phyloP scores from a whole-genome alignment of 2,888 invertebrate species.

The Biston stratarius region DNA sequence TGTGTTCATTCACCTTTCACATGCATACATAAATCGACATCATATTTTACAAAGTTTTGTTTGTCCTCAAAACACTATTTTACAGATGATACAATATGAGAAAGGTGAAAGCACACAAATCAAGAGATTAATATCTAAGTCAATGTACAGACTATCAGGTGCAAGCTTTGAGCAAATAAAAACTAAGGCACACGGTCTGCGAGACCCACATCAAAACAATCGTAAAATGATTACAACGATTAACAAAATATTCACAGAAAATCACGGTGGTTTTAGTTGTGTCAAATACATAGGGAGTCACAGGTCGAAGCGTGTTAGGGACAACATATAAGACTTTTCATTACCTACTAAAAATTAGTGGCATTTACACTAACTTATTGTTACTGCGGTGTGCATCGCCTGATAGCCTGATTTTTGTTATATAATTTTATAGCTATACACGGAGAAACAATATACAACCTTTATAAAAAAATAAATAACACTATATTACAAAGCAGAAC shows the following conservation, averaged over 20 bases:
- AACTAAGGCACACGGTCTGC: constrained; percentile 79
- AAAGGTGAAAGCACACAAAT: constrained; percentile 45
- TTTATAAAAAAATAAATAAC: constrained; percentile 83
- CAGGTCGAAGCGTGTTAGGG: constrained; percentile 22
- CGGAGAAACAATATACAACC: constrained; percentile 74
- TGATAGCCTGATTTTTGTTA: constrained; percentile 70
- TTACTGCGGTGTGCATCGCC: constrained; percentile 54
- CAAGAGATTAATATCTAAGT: constrained; percentile 53
- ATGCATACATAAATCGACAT: constrained; percentile 10
- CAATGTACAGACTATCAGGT: constrained; percentile 73
- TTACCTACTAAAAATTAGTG: constrained; percentile 36
- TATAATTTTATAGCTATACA: constrained; percentile 57
- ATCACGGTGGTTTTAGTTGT: constrained; percentile 60
- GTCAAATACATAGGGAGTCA: constrained; percentile 44
- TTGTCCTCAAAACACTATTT: constrained; percentile 26
- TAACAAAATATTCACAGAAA: constrained; percentile 56
- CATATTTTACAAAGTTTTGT: constrained; percentile 16
- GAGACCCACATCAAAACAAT: constrained; percentile 61
- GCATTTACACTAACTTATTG: constrained; percentile 34
- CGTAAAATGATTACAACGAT: constrained; percentile 44
- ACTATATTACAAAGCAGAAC: constrained; percentile 83
- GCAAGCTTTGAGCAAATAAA: constrained; percentile 77
- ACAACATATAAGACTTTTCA: constrained; percentile 26
- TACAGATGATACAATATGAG: constrained; percentile 21
- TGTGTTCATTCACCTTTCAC: constrained; percentile 41